These are phyloP conservation scores for Ciona savignyi DNA, from an alignment of 23 tunicate genomes.

Conservation along the genomic window DNA sequence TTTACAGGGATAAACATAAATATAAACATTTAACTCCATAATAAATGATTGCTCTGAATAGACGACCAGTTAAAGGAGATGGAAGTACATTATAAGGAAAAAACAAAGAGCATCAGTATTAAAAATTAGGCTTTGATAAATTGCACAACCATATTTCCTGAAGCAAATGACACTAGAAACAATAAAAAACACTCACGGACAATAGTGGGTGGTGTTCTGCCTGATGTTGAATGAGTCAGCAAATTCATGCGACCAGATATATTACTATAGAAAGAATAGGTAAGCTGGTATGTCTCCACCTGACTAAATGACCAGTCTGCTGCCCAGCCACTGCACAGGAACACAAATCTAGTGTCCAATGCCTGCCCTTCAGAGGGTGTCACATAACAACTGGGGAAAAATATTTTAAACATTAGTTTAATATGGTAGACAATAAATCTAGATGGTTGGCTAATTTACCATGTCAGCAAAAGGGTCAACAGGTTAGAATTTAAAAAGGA, in stretches of 20 bases:
- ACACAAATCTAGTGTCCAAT: constrained; percentile 7
- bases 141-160: background rate
- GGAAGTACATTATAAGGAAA: too few relatives aligned
- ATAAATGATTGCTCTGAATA: too few relatives aligned
- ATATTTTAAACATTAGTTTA: background rate
- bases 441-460: too few relatives aligned
- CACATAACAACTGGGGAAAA: constrained; percentile 20
- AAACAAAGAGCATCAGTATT: too few relatives aligned
- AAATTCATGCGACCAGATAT: background rate
- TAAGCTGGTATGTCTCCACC: background rate
- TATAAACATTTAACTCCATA: too few relatives aligned
- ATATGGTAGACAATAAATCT: too few relatives aligned
- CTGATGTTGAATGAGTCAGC: background rate
- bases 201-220: background rate
- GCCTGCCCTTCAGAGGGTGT: constrained; percentile 13
- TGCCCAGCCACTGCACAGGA: constrained; percentile 16
- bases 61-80: too few relatives aligned
- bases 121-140: background rate
- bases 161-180: background rate
- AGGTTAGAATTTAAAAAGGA: too few relatives aligned
- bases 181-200: background rate
- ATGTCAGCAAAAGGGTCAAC: too few relatives aligned
- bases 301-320: background rate
- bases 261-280: background rate
- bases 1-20: too few relatives aligned